Evolutionary conservation across 30 jellyfish, hydroid and myxozoan genomes (phyloP), one percentile per base, ranked within the genome.

Genomic region (Aurelia aurita): DNA sequence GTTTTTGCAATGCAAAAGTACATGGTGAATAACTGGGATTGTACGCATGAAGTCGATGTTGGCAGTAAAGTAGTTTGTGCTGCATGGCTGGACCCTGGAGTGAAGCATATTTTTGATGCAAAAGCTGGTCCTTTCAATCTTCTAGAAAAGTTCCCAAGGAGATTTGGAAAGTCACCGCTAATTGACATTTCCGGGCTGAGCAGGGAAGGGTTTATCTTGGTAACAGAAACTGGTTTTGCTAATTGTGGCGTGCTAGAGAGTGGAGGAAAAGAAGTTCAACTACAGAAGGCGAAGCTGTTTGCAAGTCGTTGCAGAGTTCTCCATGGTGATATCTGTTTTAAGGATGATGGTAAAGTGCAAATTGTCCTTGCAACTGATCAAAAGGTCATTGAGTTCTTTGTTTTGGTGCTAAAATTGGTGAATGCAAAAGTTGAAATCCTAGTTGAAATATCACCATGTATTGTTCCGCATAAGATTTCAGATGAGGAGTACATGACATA

Each of bases 371-470:
- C 76, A 26, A 91, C 94, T 54, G 94, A 83, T 26, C 73, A 61
- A 31, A 43, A 82, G 44, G 87, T 80, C 47, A 88, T 85, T 27
- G 98, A 91, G 80, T 72, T 84, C 69, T 91, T 84, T 54, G 54
- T 94, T 16, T 66, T 91, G 64, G 77, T 79, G 35, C 47, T 82
- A 71, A 69, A 67, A 51, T n/a, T 72, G 22, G 53, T 18, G 74
- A 53, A 53, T 63, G 32, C 62, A 21, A 82, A 78, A 51, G 68
- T 80, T 60, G 93, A 83, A 10, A 72, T 89, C n/a, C 13, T 72
- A 22, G 77, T 75, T 20, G 97, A 89, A 60, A 79, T 81, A 22
- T 89, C 87, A 20, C 97, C 97, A 3, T 89, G 97, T 71, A 75
- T 89, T 71, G 79, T 81, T 1, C 97, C 97, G 3, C 94, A 89